Evolutionary conservation across 2,797 vertebrate species (phyloP), one percentile per base, ranked within the genome.

Genomic region (Jordanella pulchra): DNA sequence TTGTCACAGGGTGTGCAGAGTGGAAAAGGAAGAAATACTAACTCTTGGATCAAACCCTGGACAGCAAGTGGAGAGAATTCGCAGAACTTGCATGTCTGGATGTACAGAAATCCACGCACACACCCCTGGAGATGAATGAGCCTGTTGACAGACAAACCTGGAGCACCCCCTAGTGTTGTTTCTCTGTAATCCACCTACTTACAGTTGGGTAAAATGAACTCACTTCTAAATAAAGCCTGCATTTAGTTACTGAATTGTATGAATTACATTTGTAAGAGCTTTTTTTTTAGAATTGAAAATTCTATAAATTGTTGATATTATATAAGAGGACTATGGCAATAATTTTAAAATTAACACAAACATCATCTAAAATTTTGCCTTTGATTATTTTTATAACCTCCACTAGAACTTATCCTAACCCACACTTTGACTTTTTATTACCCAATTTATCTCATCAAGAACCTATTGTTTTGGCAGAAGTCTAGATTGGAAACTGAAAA

Each of bases 121-220:
- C 61, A 69, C 44, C 76, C 65, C 54, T 65, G 39, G 51, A 76
- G 60, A 55, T 60, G 12, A 1, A 13, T 35, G 61, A 54, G 63
- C 71, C 67, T 85, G 81, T 80, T 86, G 81, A 72, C 83, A 65
- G 68, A 88, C 71, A 91, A 92, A 91, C 90, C 90, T 88, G 79
- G 78, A 92, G 91, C 93, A 87, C 93, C 92, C 91, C 89, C 92
- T 93, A 86, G 90, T 93, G 93, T 79, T 65, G 73, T 1, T 67
- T 84, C 67, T 35, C n/a, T 17, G 76, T 81, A 82, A 82, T 80
- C 75, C 75, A 83, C 73, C 54, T 4, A 32, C 7, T n/a, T 51
- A 35, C 7, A 73, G 45, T 54, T n/a, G 61, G 55, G 12, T 30
- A 48, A 53, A 50, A 3, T 35, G 15, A 27, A 64, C 50, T 53